phyloP scores from a whole-genome alignment of 2,888 invertebrate species.

The Crossocerus cetratus region DNA sequence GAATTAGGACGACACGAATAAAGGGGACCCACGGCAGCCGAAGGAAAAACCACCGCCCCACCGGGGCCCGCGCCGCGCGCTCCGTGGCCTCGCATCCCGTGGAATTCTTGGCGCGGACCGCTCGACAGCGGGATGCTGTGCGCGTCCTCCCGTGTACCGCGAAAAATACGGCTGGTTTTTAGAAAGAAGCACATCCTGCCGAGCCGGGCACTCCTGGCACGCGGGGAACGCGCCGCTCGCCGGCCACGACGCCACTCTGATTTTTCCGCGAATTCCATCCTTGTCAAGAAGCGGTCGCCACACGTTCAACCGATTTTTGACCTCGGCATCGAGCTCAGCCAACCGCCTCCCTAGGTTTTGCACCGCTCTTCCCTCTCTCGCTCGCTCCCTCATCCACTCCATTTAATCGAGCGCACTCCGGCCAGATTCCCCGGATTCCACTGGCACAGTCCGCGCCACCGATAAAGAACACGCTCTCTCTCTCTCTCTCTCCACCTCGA shows the following conservation, averaged over 20 bases:
- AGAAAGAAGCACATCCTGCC: conserved; percentile 53
- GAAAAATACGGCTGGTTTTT: conserved; percentile 69
- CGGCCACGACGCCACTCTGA: background rate
- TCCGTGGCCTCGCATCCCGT: conserved; percentile 25
- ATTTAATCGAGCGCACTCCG: too few species aligned
- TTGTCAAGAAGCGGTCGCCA: conserved; percentile 3
- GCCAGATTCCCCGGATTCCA: too few species aligned
- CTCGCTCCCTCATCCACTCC: too few species aligned
- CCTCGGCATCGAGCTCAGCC: background rate
- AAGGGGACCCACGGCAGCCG: conserved; percentile 40
- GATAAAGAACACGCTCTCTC: too few species aligned
- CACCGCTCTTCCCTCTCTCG: too few species aligned
- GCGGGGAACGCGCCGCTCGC: conserved; percentile 11
- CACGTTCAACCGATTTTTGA: background rate
- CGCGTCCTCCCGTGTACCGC: conserved; percentile 56
- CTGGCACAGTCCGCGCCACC: too few species aligned
- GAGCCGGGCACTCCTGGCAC: background rate
- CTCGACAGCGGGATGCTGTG: conserved; percentile 33
- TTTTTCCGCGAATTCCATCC: conserved; percentile 26
- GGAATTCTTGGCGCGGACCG: too few species aligned
- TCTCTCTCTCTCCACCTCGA: too few species aligned
- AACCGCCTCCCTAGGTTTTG: too few species aligned
- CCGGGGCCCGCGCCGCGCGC: conserved; percentile 27
- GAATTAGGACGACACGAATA: conserved; percentile 66
- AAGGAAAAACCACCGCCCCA: conserved; percentile 54